These are phyloP conservation scores for Drosophila ficusphila DNA, from an alignment of 1,140 invertebrate genomes.

Conservation along the genomic window DNA sequence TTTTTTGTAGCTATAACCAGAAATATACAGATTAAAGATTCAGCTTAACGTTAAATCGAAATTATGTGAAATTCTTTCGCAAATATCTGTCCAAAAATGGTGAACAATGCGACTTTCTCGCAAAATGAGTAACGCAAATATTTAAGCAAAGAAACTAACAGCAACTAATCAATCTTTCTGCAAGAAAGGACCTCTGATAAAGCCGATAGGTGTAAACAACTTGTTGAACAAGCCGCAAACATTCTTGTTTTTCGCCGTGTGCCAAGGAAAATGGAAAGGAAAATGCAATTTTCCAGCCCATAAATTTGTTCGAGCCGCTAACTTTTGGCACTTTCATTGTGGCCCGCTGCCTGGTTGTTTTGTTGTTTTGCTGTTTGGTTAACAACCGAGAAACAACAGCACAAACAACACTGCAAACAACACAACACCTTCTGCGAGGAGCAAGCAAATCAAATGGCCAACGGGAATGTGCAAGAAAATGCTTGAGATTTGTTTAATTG, in stretches of 20 bases:
- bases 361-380: conserved; percentile 48
- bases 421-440: too few relatives aligned
- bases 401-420: conserved; percentile 24
- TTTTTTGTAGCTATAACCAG: too few relatives aligned
- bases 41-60: too few relatives aligned
- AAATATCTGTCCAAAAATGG: too few relatives aligned
- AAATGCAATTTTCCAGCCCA: conserved; percentile 43
- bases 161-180: neutral
- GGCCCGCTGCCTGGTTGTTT: conserved; percentile 12
- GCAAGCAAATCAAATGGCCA: conserved; percentile 26
- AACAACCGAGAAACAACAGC: conserved; percentile 29
- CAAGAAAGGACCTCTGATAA: conserved; percentile 1
- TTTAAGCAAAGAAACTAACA: too few relatives aligned
- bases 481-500: conserved; percentile 79
- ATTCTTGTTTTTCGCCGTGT: conserved; percentile 6
- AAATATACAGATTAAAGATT: too few relatives aligned
- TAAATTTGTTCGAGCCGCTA: conserved; percentile 52
- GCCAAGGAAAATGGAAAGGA: neutral
- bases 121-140: too few relatives aligned
- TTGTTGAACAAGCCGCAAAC: conserved; percentile 55
- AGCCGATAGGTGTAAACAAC: conserved; percentile 33
- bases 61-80: too few relatives aligned
- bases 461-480: conserved; percentile 59
- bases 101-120: too few relatives aligned
- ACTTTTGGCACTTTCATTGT: conserved; percentile 46